Percentiles rank a stretch among this genome's conserved stretches.
Evolutionary conservation across 2,888 invertebrate genomes (phyloP).

Genomic region (Muschampia plurimacula): DNA sequence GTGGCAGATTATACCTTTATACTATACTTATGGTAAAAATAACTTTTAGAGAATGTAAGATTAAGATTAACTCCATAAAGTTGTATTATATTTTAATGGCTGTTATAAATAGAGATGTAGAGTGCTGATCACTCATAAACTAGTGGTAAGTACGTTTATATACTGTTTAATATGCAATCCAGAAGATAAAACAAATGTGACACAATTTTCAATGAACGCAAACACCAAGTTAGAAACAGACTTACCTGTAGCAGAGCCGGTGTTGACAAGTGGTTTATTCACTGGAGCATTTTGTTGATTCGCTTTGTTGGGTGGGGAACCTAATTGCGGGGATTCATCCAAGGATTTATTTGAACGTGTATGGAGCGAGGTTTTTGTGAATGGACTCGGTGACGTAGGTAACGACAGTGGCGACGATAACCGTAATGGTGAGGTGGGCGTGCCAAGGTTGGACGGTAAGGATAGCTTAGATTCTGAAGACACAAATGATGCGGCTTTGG

Average conservation of each 20-base stretch:
- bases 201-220: neutral
- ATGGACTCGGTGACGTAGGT: conserved; percentile 70
- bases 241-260: conserved; percentile 78
- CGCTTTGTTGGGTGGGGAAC: conserved; percentile 47
- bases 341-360: conserved; percentile 59
- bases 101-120: no score
- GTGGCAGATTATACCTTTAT: no score
- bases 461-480: conserved; percentile 75
- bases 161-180: no score
- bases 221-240: conserved; percentile 36
- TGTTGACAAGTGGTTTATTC: conserved; percentile 56
- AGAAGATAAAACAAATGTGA: neutral
- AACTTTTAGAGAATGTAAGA: no score
- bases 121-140: no score
- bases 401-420: conserved; percentile 72
- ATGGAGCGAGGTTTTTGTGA: conserved; percentile 60
- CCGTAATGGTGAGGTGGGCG: conserved; percentile 71
- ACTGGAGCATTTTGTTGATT: conserved; percentile 51
- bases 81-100: no score
- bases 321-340: conserved; percentile 53
- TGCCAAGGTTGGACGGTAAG: conserved; percentile 71
- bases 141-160: no score
- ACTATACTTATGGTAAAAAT: no score
- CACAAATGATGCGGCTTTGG: conserved; percentile 58
- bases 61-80: no score